phyloP scores from a whole-genome alignment of 2,888 invertebrate genomes.

The Apamea epomidion region DNA sequence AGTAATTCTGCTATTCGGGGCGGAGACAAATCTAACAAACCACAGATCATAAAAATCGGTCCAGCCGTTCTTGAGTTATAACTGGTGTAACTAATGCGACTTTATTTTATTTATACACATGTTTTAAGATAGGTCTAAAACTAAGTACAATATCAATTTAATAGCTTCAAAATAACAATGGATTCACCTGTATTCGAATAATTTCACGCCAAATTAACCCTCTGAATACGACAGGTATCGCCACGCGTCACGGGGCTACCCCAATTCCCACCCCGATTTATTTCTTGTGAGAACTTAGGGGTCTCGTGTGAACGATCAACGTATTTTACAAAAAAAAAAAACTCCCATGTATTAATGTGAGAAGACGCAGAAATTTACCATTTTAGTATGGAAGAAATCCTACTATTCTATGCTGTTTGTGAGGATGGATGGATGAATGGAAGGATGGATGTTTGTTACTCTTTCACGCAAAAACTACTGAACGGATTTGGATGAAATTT shows the following conservation, averaged over 20 bases:
- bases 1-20: no score
- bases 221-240: conserved; percentile 35
- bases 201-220: conserved; percentile 48
- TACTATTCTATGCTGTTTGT: no score
- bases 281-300: conserved; percentile 45
- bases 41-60: no score
- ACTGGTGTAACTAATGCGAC: no score
- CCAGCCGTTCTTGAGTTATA: no score
- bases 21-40: no score
- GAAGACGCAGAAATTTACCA: background rate
- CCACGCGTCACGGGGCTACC: conserved; percentile 55
- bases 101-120: background rate
- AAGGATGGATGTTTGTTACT: no score
- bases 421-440: no score
- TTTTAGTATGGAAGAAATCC: background rate
- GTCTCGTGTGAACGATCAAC: conserved; percentile 47
- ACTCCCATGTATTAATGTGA: background rate
- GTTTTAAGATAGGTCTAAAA: background rate
- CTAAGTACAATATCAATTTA: conserved; percentile 1
- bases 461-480: no score
- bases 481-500: no score
- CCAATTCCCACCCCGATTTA: conserved; percentile 45
- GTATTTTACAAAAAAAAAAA: conserved; percentile 30
- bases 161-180: background rate
- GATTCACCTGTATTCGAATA: conserved; percentile 13